Percentiles rank a stretch among this genome's conserved stretches.
These are phyloP conservation scores for Diabrotica balteata DNA, from an alignment of 2,888 invertebrate genomes.

Conservation along the genomic window DNA sequence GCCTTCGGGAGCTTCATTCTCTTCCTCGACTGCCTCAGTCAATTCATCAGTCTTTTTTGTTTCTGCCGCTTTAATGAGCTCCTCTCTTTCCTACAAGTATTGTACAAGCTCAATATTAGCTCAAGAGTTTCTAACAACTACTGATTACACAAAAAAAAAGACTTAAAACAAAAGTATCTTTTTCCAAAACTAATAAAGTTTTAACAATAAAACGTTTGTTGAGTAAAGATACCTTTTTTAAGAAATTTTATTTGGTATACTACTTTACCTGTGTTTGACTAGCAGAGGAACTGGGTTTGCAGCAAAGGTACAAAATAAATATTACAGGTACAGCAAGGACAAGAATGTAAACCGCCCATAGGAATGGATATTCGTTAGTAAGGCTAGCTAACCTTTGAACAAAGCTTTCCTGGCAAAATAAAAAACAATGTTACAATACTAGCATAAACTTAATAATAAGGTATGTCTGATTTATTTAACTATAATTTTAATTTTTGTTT, in stretches of 20 bases:
- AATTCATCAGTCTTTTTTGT: constrained; percentile 78
- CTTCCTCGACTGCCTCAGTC: constrained; percentile 67
- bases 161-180: too few species aligned
- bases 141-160: too few species aligned
- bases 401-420: constrained; percentile 73
- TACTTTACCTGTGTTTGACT: constrained; percentile 24
- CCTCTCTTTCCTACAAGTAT: constrained; percentile 58
- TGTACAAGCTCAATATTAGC: constrained; percentile 4
- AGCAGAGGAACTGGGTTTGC: constrained; percentile 62
- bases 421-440: constrained; percentile 36
- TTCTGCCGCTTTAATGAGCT: constrained; percentile 61
- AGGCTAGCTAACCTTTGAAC: constrained; percentile 77
- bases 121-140: background rate
- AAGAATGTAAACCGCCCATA: constrained; percentile 87
- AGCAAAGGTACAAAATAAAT: constrained; percentile 82
- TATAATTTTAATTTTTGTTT: too few species aligned
- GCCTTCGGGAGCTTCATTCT: constrained; percentile 53
- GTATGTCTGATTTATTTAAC: too few species aligned
- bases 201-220: too few species aligned
- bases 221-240: too few species aligned
- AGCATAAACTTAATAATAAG: background rate
- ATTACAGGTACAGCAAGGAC: constrained; percentile 81
- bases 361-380: constrained; percentile 87
- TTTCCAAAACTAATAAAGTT: too few species aligned
- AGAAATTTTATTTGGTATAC: too few species aligned